Percentiles rank a stretch among this genome's conserved stretches.
Conservation (phyloP, 2,797 vertebrate species). For the Peromyscus attwateri region DNA sequence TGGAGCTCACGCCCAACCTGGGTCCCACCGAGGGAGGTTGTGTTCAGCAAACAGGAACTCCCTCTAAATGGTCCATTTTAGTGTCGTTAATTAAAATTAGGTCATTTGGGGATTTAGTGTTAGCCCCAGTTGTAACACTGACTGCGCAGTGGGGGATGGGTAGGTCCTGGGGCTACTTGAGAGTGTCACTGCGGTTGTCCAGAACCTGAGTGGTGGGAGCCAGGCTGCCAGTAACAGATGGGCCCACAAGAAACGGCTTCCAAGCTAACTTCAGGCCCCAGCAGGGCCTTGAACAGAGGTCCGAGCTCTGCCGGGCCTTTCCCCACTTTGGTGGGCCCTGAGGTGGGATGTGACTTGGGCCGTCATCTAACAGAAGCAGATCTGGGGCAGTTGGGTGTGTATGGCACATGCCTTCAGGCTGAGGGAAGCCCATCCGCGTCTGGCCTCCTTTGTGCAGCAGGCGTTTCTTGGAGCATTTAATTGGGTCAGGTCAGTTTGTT, state of each 20-base stretch:
- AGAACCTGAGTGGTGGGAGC: background rate
- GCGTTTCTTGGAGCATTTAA: conserved; percentile 75
- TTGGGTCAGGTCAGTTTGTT: conserved; percentile 80
- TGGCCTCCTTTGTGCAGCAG: conserved; percentile 10
- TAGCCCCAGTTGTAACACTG: background rate
- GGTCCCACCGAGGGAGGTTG: conserved; percentile 89
- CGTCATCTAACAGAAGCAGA: conserved; percentile 65
- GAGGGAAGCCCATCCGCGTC: conserved; percentile 13
- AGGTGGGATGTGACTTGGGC: background rate
- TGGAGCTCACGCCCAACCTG: conserved; percentile 91
- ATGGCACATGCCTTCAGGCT: rapidly evolving
- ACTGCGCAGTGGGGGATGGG: background rate
- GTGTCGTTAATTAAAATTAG: conserved; percentile 76
- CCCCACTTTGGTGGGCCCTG: conserved; percentile 70
- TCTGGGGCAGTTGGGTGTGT: conserved; percentile 33
- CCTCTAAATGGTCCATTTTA: conserved; percentile 5
- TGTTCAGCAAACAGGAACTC: background rate
- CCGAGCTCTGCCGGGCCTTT: conserved; percentile 73
- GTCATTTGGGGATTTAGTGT: conserved; percentile 40
- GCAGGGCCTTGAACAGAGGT: conserved; percentile 68
- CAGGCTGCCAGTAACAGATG: background rate
- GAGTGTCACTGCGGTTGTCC: background rate
- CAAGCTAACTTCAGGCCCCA: conserved; percentile 47
- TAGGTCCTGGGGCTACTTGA: background rate
- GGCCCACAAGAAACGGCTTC: conserved; percentile 61